phyloP scores from a whole-genome alignment of 2,888 invertebrate genomes.

The Deladenus siricidicola region DNA sequence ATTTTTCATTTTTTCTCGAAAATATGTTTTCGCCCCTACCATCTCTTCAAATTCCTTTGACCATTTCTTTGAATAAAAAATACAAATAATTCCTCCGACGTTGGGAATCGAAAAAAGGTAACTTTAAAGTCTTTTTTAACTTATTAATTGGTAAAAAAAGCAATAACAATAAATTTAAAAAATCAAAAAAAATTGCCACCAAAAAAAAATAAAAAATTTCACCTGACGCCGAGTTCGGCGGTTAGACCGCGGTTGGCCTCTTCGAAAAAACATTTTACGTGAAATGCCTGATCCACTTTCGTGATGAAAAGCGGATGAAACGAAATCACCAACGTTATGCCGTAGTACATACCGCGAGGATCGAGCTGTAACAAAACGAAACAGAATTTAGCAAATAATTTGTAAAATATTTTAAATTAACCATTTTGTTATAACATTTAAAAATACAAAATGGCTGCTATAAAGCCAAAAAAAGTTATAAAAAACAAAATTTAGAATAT shows the following conservation, averaged over 20 bases:
- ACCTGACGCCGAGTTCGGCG: slow-evolving; percentile 53
- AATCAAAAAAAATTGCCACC: not conserved
- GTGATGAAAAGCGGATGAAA: slow-evolving; percentile 54
- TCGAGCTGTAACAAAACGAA: slow-evolving; percentile 38
- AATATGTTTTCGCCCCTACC: too few species aligned
- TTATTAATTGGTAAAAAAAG: not conserved
- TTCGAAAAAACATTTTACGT: slow-evolving; percentile 54
- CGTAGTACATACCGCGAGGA: slow-evolving; percentile 54
- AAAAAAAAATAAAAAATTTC: not conserved
- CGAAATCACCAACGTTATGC: slow-evolving; percentile 52
- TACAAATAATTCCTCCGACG: too few species aligned
- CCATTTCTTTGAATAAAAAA: too few species aligned
- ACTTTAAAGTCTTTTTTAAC: not conserved
- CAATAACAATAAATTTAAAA: not conserved
- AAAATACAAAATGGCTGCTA: not conserved
- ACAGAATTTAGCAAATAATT: not conserved
- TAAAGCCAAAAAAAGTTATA: not conserved
- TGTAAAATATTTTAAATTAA: too few species aligned
- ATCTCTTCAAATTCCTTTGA: too few species aligned
- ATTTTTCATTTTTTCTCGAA: too few species aligned
- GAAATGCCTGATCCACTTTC: slow-evolving; percentile 54
- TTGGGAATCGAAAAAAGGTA: too few species aligned
- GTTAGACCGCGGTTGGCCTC: slow-evolving; percentile 52
- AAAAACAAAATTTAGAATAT: not conserved
- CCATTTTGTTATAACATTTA: too few species aligned